A percentile compares a stretch with the other conserved stretches of the same genome.
Conservation (phyloP, 2,797 vertebrate species). For the Myotis myotis region DNA sequence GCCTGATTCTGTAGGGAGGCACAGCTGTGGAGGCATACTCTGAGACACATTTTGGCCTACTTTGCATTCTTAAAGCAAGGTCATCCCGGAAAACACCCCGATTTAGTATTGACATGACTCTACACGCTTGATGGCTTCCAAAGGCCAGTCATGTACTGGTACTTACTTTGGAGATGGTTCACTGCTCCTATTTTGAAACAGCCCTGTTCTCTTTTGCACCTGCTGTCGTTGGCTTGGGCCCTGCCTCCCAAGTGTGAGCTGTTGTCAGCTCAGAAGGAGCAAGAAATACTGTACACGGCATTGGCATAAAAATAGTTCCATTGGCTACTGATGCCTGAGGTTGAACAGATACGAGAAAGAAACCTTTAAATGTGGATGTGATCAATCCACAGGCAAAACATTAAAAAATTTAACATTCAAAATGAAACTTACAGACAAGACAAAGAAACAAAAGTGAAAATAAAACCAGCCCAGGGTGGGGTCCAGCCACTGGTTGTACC, state of each 20-base stretch:
- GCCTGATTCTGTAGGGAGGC: not conserved
- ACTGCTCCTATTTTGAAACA: slow-evolving; percentile 39
- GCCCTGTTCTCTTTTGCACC: slow-evolving; percentile 45
- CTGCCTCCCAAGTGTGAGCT: not conserved
- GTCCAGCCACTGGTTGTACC: not conserved
- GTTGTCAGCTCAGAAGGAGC: not conserved
- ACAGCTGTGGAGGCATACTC: slow-evolving; percentile 21
- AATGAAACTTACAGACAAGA: not conserved
- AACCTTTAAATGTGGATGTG: not conserved
- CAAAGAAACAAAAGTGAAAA: not conserved
- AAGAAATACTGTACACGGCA: not conserved
- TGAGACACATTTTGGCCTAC: not conserved
- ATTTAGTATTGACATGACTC: not conserved
- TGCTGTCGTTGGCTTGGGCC: not conserved
- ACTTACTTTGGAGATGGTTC: not conserved
- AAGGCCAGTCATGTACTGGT: not conserved
- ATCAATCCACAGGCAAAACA: not conserved
- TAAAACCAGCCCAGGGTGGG: not conserved
- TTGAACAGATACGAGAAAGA: not conserved
- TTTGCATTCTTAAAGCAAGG: slow-evolving; percentile 62
- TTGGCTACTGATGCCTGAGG: not conserved
- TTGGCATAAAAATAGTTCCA: not conserved
- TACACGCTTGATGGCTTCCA: slow-evolving; percentile 33
- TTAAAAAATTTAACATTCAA: not conserved
- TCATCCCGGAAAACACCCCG: slow-evolving; percentile 48